Conservation (phyloP, 2,888 invertebrate species). For the Caenorhabditis becei region DNA sequence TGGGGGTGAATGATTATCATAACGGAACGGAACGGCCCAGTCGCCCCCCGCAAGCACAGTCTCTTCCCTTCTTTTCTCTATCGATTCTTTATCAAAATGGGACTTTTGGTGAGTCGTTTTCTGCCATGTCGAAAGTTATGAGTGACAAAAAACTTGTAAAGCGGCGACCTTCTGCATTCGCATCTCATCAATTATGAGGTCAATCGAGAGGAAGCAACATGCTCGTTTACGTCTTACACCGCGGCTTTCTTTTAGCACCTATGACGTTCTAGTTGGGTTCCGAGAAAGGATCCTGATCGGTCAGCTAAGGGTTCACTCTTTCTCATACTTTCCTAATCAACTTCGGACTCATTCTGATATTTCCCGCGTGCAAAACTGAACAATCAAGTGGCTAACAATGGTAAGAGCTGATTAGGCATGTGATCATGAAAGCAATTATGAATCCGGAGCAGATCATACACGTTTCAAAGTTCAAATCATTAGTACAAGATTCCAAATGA, state of each 20-base stretch:
- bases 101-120: constrained; percentile 47
- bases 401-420: too few species aligned
- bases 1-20: constrained; percentile 39
- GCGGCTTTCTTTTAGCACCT: neutral
- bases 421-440: too few species aligned
- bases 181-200: constrained; percentile 49
- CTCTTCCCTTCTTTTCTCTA: constrained; percentile 10
- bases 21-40: constrained; percentile 23
- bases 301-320: too few species aligned
- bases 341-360: too few species aligned
- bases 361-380: too few species aligned
- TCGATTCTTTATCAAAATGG: constrained; percentile 38
- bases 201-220: constrained; percentile 29
- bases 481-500: too few species aligned
- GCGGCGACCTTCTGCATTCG: constrained; percentile 4
- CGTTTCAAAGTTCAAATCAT: too few species aligned
- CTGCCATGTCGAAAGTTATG: constrained; percentile 26
- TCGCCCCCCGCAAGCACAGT: constrained; percentile 13
- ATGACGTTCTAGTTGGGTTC: neutral
- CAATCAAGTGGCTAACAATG: too few species aligned
- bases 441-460: too few species aligned
- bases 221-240: constrained; percentile 15
- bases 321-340: too few species aligned
- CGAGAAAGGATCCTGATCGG: too few species aligned
- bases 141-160: too few species aligned